Base-by-base conservation (phyloP, 2,113 vertebrate species). In the Pluvialis apricaria region DNA sequence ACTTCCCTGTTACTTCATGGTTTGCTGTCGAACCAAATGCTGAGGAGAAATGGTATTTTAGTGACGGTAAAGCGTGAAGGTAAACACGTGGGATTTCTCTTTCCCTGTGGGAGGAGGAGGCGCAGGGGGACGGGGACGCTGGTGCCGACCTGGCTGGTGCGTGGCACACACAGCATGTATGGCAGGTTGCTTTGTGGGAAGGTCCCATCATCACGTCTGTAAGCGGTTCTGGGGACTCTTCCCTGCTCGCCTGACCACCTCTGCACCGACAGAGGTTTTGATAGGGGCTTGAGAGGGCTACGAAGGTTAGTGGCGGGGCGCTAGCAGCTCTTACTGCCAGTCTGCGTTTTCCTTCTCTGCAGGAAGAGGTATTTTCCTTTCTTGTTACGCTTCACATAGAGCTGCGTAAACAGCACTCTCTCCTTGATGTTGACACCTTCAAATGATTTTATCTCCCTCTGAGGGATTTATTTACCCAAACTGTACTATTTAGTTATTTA, bases 231-330 rank as follows among this genome's bases (percentile, higher is more conserved):
- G 38, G 34, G 34, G 20, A 32, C 31, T 54, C 38, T 21, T 57
- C 55, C 21, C 49, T 18, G 65, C 47, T 88, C 0, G 1, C n/a
- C 36, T 28, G 25, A 42, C 69, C 55, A 16, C 49, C 52, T 49
- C 54, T 36, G 28, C 34, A 9, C 11, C 1, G 3, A 11, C 0
- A 1, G 34, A 64, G 21, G 28, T 60, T 86, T 55, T 68, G 66
- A 47, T 6, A 51, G 26, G 25, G 51, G 11, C 3, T 31, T 68
- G 52, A 44, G 47, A 71, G 25, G 26, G 18, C 80, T 55, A 9
- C 0, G 0, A 34, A 49, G 28, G 49, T 58, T 44, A 49, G 45
- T 5, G 14, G n/a, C 0, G 1, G 36, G 20, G 40, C 3, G 6
- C 52, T 60, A 44, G 31, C 28, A 69, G 54, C 57, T 75, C 78